phyloP scores from a whole-genome alignment of 92 coral and sea anemone genomes.

The Anthopleura xanthogrammica region DNA sequence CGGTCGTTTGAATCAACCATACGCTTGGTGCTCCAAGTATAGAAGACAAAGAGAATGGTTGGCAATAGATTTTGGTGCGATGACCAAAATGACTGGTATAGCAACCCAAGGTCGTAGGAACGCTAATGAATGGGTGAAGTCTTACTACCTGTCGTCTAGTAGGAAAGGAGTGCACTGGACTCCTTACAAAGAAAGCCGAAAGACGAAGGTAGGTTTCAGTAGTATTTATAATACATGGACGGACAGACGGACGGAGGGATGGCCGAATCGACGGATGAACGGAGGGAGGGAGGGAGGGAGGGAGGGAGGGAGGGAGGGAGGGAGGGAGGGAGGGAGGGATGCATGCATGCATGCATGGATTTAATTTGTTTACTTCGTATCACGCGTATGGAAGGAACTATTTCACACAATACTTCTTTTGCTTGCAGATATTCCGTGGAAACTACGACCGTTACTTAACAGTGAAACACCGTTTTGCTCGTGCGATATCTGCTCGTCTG shows the following conservation, averaged over 20 bases:
- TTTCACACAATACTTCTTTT: not conserved
- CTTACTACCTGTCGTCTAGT: constrained; percentile 62
- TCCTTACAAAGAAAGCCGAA: constrained; percentile 56
- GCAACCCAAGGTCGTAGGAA: constrained; percentile 86
- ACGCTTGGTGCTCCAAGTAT: constrained; percentile 78
- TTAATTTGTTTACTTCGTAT: too few relatives aligned
- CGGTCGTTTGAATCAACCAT: constrained; percentile 62
- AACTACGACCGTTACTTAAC: constrained; percentile 69
- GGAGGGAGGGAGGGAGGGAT: too few relatives aligned
- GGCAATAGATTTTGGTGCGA: constrained; percentile 71
- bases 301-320: too few relatives aligned
- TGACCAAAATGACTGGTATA: constrained; percentile 53
- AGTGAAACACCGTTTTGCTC: constrained; percentile 62
- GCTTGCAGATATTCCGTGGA: constrained; percentile 60
- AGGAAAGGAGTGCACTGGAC: constrained; percentile 57
- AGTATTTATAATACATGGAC: not conserved
- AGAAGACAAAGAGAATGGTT: constrained; percentile 63
- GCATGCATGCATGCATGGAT: too few relatives aligned
- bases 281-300: too few relatives aligned
- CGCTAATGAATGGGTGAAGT: constrained; percentile 74
- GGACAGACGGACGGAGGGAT: too few relatives aligned
- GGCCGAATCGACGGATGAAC: too few relatives aligned
- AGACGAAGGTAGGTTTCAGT: constrained; percentile 51
- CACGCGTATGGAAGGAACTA: too few relatives aligned
- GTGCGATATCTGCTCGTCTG: constrained; percentile 59